A percentile compares a stretch with the other conserved stretches of the same genome.
Evolutionary conservation across 1,140 invertebrate species (phyloP).

Genomic region (Augochlora pura): DNA sequence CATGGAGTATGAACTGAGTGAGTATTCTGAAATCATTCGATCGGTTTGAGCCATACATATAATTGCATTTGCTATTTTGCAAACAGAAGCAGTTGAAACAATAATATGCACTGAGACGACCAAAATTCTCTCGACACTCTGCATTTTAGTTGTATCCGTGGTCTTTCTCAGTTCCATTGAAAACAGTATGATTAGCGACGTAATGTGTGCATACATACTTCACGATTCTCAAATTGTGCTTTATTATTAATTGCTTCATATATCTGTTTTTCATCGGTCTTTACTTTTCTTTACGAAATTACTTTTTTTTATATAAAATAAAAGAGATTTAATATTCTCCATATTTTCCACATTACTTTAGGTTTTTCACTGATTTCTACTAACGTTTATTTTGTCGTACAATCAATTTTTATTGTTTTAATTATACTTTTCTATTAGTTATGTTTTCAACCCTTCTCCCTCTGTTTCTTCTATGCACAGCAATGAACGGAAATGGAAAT

Average conservation of each 20-base stretch:
- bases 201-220: not conserved
- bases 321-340: constrained; percentile 1
- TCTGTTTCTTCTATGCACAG: constrained; percentile 74
- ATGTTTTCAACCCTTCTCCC: constrained; percentile 5
- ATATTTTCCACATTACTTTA: not conserved
- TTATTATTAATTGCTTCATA: not conserved
- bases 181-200: not conserved
- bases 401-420: constrained; percentile 21
- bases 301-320: not conserved
- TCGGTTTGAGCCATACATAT: not conserved
- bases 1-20: constrained; percentile 67
- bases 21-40: constrained; percentile 40
- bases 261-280: not conserved
- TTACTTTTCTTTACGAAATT: not conserved
- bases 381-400: constrained; percentile 1
- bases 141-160: not conserved
- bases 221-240: not conserved
- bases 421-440: constrained; percentile 24
- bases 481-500: constrained; percentile 85
- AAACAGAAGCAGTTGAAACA: not conserved
- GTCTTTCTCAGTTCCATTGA: not conserved
- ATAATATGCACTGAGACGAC: not conserved
- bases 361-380: not conserved
- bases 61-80: not conserved
- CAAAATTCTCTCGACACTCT: not conserved